phyloP scores from a whole-genome alignment of 2,797 vertebrate species.

The Atherinosoma microstoma region DNA sequence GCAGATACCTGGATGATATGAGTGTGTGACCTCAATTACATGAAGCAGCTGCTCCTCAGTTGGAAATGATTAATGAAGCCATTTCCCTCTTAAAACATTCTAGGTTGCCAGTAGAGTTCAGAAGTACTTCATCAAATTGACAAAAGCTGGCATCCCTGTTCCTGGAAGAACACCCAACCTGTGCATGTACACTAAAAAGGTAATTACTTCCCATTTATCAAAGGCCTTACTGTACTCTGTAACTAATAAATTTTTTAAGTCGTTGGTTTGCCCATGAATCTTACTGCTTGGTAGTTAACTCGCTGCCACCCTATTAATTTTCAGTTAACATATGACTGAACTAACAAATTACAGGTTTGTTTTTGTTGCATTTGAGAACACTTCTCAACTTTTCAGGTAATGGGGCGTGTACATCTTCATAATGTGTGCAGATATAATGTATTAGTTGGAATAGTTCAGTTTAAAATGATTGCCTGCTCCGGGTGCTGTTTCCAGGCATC shows the following conservation, averaged over 20 bases:
- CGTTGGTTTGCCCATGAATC: background rate
- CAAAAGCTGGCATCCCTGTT: constrained; percentile 99
- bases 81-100: constrained; percentile 52
- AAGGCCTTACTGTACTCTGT: background rate
- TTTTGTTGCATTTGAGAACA: background rate
- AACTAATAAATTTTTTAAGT: constrained; percentile 1
- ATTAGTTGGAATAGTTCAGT: background rate
- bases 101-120: constrained; percentile 98
- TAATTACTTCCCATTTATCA: constrained; percentile 56
- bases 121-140: constrained; percentile 99
- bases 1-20: constrained; percentile 13
- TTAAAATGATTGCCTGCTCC: background rate
- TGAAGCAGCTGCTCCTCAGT: constrained; percentile 35
- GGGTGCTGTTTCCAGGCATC: constrained; percentile 84
- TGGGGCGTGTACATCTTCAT: background rate
- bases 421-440: background rate
- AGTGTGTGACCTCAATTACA: constrained; percentile 36
- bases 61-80: constrained; percentile 47
- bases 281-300: background rate
- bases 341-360: background rate
- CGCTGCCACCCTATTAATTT: background rate
- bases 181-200: constrained; percentile 99
- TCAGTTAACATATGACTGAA: background rate
- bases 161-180: constrained; percentile 98
- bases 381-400: background rate